Conservation (phyloP, 1,140 invertebrate genomes). For the Kradibia gibbosae region DNA sequence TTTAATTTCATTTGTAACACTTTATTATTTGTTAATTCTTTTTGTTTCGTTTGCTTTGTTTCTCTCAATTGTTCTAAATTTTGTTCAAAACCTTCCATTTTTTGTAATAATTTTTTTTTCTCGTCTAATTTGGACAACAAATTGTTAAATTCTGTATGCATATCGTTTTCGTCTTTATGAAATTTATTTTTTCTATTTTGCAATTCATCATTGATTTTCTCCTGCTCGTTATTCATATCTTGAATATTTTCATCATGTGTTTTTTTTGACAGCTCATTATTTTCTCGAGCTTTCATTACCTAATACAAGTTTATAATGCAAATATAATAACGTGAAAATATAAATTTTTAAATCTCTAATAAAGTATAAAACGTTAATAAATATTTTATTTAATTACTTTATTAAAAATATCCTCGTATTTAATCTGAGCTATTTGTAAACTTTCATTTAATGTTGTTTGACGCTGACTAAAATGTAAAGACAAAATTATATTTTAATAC, state of each 20-base stretch:
- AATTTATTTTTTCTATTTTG: slow-evolving; percentile 14
- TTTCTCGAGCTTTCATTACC: slow-evolving; percentile 3
- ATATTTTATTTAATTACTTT: slow-evolving; percentile 15
- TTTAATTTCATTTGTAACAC: slow-evolving; percentile 23
- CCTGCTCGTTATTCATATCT: slow-evolving; percentile 6
- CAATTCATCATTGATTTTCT: slow-evolving; percentile 27
- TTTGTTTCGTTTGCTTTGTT: not conserved
- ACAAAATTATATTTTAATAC: not conserved
- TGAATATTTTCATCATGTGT: slow-evolving; percentile 4
- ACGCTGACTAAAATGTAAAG: slow-evolving; percentile 25
- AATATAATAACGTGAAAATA: not conserved
- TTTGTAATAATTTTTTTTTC: slow-evolving; percentile 9
- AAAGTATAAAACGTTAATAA: not conserved
- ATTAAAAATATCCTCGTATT: not conserved
- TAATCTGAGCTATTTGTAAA: not conserved
- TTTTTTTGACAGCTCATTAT: slow-evolving; percentile 21
- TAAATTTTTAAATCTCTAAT: not conserved
- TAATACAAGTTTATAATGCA: slow-evolving; percentile 10
- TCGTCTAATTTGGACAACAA: not conserved
- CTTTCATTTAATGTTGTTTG: not conserved
- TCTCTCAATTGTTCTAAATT: slow-evolving; percentile 10
- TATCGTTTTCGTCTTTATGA: slow-evolving; percentile 19
- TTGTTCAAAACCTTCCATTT: slow-evolving; percentile 12
- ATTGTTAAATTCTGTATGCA: slow-evolving; percentile 16
- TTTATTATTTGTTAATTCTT: slow-evolving; percentile 3